A percentile compares a stretch with the other conserved stretches of the same genome.
These are phyloP conservation scores for Mythimna pallens DNA, from an alignment of 2,888 invertebrate genomes.

Conservation along the genomic window DNA sequence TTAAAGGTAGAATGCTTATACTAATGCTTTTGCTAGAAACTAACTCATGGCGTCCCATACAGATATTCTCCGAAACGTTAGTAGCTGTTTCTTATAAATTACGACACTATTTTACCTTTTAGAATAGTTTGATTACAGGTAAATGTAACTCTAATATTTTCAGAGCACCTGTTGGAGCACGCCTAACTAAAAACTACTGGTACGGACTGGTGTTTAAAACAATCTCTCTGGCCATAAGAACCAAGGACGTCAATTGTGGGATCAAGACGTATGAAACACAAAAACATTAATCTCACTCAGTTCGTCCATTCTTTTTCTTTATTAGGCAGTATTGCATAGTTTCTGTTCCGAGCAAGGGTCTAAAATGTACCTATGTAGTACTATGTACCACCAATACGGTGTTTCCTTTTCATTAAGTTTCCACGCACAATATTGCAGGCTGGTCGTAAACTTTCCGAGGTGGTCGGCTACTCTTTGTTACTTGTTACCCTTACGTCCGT, in stretches of 20 bases:
- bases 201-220: constrained; percentile 9
- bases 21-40: no score
- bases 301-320: constrained; percentile 51
- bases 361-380: constrained; percentile 64
- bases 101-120: not conserved
- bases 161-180: not conserved
- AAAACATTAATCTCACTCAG: constrained; percentile 60
- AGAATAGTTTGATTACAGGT: constrained; percentile 1
- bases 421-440: constrained; percentile 87
- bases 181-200: constrained; percentile 1
- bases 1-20: not conserved
- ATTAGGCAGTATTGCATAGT: constrained; percentile 54
- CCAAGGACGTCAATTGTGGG: constrained; percentile 14
- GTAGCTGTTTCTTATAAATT: not conserved
- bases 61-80: not conserved
- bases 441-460: constrained; percentile 83
- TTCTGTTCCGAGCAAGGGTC: constrained; percentile 60
- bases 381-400: constrained; percentile 74
- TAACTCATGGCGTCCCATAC: not conserved
- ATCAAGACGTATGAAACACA: constrained; percentile 36
- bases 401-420: constrained; percentile 88
- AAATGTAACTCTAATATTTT: not conserved
- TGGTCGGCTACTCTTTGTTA: constrained; percentile 74
- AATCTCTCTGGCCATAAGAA: constrained; percentile 15
- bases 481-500: constrained; percentile 67